Evolutionary conservation across 2,113 vertebrate species (phyloP), one percentile per base, ranked within the genome.

Genomic region (Chinchilla lanigera): DNA sequence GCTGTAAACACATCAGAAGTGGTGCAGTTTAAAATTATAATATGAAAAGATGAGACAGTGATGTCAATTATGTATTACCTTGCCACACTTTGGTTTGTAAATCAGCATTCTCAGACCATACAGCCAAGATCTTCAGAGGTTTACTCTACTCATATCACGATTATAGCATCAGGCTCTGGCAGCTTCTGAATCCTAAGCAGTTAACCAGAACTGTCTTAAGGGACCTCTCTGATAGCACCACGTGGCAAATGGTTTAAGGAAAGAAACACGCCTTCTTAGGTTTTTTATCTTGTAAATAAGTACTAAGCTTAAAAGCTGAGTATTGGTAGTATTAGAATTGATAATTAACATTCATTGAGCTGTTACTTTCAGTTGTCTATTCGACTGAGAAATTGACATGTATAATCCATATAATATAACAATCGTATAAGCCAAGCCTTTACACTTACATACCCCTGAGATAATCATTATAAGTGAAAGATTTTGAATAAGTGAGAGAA

Each of bases 11-110:
- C 5, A 73, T 58, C 60, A 52, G 88, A 80, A 16, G 61, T 87
- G 33, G 22, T 89, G 11, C 47, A 85, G 67, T 77, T 90, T 96
- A 26, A 90, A 92, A 87, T 67, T n/a, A 91, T 69, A 73, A 69
- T 58, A 17, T 84, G 82, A 60, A 90, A 89, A 83, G 26, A 50
- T 38, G 38, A 20, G 33, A 61, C 89, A 83, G 61, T 41, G 54
- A 54, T 75, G 65, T 89, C 78, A 71, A 67, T 58, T 89, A 82
- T 92, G 17, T 41, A 63, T 71, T 80, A 28, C 30, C 35, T 77
- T 52, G 11, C 38, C 24, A 10, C 1, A 80, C 44, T 84, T 93
- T 38, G 11, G 19, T 14, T 89, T 93, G 60, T 47, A 89, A 63
- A 13, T 89, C 80, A 73, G 38, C 63, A 86, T 91, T 89, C 84